These are phyloP conservation scores for Gallinago media DNA, from an alignment of 2,113 vertebrate genomes.

Conservation along the genomic window DNA sequence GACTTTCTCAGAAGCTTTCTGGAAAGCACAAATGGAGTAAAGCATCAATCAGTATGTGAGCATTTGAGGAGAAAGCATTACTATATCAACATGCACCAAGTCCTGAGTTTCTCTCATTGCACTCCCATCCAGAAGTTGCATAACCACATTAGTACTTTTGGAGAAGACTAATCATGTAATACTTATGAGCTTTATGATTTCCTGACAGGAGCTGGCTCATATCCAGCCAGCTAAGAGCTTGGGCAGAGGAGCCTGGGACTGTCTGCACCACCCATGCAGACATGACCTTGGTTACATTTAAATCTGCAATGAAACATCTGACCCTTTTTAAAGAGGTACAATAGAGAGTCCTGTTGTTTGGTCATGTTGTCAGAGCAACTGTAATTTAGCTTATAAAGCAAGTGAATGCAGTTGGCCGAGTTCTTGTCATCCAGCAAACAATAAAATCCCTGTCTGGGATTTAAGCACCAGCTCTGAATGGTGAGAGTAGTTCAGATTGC, in stretches of 20 bases:
- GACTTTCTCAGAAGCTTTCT: not conserved
- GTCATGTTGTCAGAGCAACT: not conserved
- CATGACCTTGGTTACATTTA: not conserved
- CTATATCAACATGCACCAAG: not conserved
- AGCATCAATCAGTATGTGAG: not conserved
- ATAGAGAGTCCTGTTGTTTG: not conserved
- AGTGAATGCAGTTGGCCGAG: not conserved
- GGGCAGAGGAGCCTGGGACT: not conserved
- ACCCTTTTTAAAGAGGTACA: not conserved
- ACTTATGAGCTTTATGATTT: not conserved
- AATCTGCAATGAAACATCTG: not conserved
- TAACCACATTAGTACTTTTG: not conserved
- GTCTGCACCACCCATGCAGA: not conserved
- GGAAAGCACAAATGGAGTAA: not conserved
- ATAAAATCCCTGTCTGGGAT: not conserved
- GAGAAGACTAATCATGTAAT: not conserved
- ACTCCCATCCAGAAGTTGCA: not conserved
- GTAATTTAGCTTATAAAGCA: not conserved
- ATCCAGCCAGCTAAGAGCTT: not conserved
- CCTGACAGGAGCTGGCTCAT: not conserved
- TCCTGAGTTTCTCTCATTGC: not conserved
- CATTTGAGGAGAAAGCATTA: not conserved
- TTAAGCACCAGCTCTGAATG: not conserved
- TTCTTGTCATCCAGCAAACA: not conserved
- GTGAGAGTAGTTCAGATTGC: accelerated